Conservation (phyloP, 2,888 invertebrate species). For the Dynastes maya region DNA sequence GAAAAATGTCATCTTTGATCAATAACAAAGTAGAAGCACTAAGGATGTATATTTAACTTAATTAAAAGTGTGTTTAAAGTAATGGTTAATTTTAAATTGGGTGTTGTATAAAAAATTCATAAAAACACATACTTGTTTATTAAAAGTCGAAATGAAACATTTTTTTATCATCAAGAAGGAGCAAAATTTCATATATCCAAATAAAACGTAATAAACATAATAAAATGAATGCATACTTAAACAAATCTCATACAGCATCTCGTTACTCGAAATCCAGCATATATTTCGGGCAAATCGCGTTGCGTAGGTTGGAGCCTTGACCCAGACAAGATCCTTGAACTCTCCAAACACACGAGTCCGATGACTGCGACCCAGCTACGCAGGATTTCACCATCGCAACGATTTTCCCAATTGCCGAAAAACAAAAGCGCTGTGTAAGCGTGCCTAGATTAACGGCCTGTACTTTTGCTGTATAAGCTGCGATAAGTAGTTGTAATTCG, state of each 20-base stretch:
- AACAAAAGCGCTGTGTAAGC: background rate
- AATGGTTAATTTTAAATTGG: no score
- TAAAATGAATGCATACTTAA: background rate
- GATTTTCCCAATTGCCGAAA: slow-evolving; percentile 1
- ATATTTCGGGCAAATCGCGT: slow-evolving; percentile 27
- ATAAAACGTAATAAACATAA: background rate
- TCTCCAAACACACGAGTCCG: slow-evolving; percentile 50
- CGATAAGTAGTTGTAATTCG: background rate
- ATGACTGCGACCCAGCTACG: slow-evolving; percentile 37
- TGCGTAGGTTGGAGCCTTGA: slow-evolving; percentile 62
- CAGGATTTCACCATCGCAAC: background rate
- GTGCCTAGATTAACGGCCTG: background rate
- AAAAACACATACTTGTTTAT: no score
- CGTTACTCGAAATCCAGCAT: background rate
- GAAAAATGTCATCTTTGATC: no score
- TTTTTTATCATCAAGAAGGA: no score
- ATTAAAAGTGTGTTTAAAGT: no score
- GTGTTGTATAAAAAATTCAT: no score
- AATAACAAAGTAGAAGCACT: no score
- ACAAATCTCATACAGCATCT: background rate
- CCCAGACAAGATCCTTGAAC: slow-evolving; percentile 65
- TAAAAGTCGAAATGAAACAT: no score
- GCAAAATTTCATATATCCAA: no score
- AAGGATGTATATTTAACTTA: no score
- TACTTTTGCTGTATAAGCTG: background rate